Percentiles rank a stretch among this genome's conserved stretches.
These are phyloP conservation scores for Parasteatoda tepidariorum DNA, from an alignment of 1,140 invertebrate species.

Conservation along the genomic window DNA sequence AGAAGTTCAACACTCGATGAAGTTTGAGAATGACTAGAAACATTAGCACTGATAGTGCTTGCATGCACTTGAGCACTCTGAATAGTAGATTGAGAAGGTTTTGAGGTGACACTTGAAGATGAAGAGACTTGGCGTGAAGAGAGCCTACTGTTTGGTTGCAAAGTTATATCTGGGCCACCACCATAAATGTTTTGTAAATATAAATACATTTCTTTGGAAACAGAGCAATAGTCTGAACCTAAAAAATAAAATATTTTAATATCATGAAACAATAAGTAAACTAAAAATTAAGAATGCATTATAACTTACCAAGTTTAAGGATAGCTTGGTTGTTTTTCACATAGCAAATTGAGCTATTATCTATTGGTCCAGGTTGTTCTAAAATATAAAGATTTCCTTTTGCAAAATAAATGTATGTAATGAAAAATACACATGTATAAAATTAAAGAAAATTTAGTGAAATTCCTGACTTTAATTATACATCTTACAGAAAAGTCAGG, in stretches of 20 bases:
- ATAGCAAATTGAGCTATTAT: slow-evolving; percentile 80
- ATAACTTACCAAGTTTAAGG: slow-evolving; percentile 69
- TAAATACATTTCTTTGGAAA: slow-evolving; percentile 86
- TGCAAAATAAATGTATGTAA: no score
- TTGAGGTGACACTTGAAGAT: neutral
- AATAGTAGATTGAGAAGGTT: neutral
- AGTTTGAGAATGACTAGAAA: slow-evolving; percentile 26
- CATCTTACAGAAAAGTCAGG: no score
- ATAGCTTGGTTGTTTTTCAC: slow-evolving; percentile 73
- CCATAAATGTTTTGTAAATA: slow-evolving; percentile 87
- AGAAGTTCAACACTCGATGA: neutral
- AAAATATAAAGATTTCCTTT: slow-evolving; percentile 63
- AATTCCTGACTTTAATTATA: no score
- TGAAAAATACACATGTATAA: no score
- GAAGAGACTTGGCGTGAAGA: slow-evolving; percentile 12
- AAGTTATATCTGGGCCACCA: slow-evolving; percentile 83
- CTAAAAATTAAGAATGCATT: neutral
- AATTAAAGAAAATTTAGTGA: no score
- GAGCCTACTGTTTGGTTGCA: slow-evolving; percentile 63
- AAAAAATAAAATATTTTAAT: slow-evolving; percentile 66
- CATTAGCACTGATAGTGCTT: neutral
- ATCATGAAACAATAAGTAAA: neutral
- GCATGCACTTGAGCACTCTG: neutral
- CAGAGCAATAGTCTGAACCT: slow-evolving; percentile 83
- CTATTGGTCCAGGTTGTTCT: slow-evolving; percentile 86